Evolutionary conservation across 2,797 vertebrate species (phyloP).

Genomic region (Malacoraja senta): DNA sequence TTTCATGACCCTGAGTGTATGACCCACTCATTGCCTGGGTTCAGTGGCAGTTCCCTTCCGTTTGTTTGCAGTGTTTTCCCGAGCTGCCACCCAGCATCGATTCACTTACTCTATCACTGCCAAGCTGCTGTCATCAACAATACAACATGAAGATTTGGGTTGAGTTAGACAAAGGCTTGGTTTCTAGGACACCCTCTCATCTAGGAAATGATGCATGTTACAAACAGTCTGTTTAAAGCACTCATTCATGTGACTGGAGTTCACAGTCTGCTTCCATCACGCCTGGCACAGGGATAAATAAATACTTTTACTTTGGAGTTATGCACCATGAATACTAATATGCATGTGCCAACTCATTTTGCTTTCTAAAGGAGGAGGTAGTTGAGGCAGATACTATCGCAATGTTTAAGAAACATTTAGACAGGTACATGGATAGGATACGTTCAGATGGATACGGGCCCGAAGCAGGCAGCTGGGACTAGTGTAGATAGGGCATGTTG

Average conservation of each 20-base stretch:
- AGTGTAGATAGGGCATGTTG: too few relatives aligned
- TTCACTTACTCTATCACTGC: background rate
- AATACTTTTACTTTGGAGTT: background rate
- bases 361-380: background rate
- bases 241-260: background rate
- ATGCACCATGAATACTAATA: slow-evolving; percentile 3
- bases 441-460: too few relatives aligned
- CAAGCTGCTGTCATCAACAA: background rate
- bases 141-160: background rate
- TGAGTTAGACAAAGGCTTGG: background rate
- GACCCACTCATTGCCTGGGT: background rate
- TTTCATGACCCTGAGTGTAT: background rate
- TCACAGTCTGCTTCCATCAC: background rate
- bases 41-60: background rate
- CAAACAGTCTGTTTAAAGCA: background rate
- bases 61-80: background rate
- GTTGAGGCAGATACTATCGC: too few relatives aligned
- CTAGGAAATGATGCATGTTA: slow-evolving; percentile 11
- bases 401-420: too few relatives aligned
- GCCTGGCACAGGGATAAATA: background rate
- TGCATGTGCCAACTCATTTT: background rate
- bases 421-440: too few relatives aligned
- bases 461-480: too few relatives aligned
- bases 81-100: background rate
- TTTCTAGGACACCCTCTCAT: background rate